Evolutionary conservation across 1,140 invertebrate genomes (phyloP).

Genomic region (Panagrolaimus sp.): DNA sequence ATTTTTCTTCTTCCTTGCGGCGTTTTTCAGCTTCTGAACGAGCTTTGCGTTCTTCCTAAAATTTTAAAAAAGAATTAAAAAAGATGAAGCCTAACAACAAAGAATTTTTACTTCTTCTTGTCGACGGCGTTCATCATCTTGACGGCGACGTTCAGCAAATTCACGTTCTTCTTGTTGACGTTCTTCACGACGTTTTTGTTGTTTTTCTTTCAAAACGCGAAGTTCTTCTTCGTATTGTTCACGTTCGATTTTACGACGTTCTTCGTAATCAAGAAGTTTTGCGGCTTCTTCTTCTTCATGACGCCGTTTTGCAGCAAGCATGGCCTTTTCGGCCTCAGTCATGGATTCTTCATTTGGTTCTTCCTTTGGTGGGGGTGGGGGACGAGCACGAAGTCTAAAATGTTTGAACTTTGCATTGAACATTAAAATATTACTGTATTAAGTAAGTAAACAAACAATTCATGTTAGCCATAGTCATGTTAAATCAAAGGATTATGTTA

Average conservation of each 20-base stretch:
- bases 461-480: too few species aligned
- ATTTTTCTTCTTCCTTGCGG: conserved; percentile 53
- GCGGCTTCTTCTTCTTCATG: conserved; percentile 58
- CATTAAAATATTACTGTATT: too few species aligned
- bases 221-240: conserved; percentile 52
- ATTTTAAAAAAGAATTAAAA: too few species aligned
- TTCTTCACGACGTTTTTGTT: conserved; percentile 44
- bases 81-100: too few species aligned
- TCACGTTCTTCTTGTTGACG: conserved; percentile 55
- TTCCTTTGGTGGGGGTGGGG: conserved; percentile 25
- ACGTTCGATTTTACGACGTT: conserved; percentile 47
- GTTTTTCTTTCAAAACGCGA: conserved; percentile 52
- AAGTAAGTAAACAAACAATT: too few species aligned
- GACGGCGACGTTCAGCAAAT: conserved; percentile 47
- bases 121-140: conserved; percentile 45
- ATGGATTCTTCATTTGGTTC: conserved; percentile 42
- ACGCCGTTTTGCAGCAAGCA: conserved; percentile 56
- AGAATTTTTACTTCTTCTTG: conserved; percentile 37
- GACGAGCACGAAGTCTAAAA: conserved; percentile 23
- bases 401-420: not conserved
- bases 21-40: conserved; percentile 44
- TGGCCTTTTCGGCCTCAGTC: conserved; percentile 45
- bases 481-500: too few species aligned
- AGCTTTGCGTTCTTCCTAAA: conserved; percentile 34
- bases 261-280: conserved; percentile 55